Evolutionary conservation across 2,888 invertebrate genomes (phyloP).

Genomic region (Oegoconia quadripuncta): DNA sequence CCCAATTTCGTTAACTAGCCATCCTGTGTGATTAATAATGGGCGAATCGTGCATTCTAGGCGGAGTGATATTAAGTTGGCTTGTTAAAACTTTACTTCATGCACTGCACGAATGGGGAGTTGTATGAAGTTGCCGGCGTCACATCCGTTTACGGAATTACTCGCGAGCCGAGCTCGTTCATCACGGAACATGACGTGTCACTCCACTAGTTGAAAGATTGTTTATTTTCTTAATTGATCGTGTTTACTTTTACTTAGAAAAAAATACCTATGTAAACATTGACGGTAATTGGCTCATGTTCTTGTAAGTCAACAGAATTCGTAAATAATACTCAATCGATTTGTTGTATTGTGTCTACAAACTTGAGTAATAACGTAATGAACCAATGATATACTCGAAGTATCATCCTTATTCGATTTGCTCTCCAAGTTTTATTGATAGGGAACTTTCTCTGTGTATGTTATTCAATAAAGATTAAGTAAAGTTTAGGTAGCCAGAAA

Average conservation of each 20-base stretch:
- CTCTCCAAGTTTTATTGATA: too few relatives aligned
- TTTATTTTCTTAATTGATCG: slow-evolving; percentile 40
- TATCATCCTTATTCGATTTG: too few relatives aligned
- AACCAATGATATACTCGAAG: too few relatives aligned
- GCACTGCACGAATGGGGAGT: slow-evolving; percentile 61
- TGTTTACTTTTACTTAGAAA: slow-evolving; percentile 8
- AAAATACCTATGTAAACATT: too few relatives aligned
- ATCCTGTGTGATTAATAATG: slow-evolving; percentile 75
- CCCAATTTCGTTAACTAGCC: slow-evolving; percentile 72
- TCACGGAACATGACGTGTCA: slow-evolving; percentile 37
- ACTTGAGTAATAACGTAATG: too few relatives aligned
- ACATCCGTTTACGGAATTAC: slow-evolving; percentile 54
- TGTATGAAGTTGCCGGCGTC: slow-evolving; percentile 51
- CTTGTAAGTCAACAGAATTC: too few relatives aligned
- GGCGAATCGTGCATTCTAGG: slow-evolving; percentile 71
- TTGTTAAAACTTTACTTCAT: slow-evolving; percentile 75
- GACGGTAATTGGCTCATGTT: too few relatives aligned
- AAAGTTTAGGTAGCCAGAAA: too few relatives aligned
- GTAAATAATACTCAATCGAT: too few relatives aligned
- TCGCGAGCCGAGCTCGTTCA: slow-evolving; percentile 36
- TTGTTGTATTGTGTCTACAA: too few relatives aligned
- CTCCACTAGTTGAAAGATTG: slow-evolving; percentile 31
- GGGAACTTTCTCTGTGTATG: too few relatives aligned
- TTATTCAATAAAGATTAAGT: too few relatives aligned
- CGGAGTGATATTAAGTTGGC: slow-evolving; percentile 79